phyloP scores from a whole-genome alignment of 2,797 vertebrate species.

The Sparidentex hasta region DNA sequence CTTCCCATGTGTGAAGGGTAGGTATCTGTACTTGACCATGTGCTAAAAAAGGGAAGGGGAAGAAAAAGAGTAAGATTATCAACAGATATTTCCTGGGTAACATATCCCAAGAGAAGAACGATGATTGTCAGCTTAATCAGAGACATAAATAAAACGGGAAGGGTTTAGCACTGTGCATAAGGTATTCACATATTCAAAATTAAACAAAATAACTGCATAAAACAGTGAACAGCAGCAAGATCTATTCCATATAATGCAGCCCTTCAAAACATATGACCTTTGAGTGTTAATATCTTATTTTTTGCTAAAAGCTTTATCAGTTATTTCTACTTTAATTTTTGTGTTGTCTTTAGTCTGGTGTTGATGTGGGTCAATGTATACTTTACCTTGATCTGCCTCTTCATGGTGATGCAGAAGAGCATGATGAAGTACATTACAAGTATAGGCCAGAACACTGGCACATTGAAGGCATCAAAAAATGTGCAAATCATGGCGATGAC shows the following conservation, averaged over 20 bases:
- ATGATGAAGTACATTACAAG: constrained; percentile 99
- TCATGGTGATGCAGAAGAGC: constrained; percentile 99
- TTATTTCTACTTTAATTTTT: background rate
- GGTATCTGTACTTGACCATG: constrained; percentile 99
- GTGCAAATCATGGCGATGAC: constrained; percentile 98
- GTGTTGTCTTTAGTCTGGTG: background rate
- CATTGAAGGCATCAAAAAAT: constrained; percentile 98
- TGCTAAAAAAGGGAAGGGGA: constrained; percentile 86
- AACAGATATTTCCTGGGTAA: background rate
- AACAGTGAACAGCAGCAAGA: too few relatives aligned
- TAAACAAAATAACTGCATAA: background rate
- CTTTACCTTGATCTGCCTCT: constrained; percentile 98
- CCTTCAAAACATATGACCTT: background rate
- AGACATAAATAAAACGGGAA: background rate
- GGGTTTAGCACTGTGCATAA: background rate
- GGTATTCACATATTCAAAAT: background rate
- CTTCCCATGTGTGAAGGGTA: constrained; percentile 99
- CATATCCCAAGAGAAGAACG: background rate
- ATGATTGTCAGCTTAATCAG: background rate
- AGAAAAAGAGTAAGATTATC: constrained; percentile 51
- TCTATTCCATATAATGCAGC: background rate
- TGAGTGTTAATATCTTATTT: background rate
- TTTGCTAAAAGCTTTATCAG: background rate
- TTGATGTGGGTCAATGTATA: background rate
- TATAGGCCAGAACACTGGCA: constrained; percentile 99